Evolutionary conservation across 2,113 vertebrate genomes (phyloP), one percentile per base, ranked within the genome.

Genomic region (Shinisaurus crocodilurus): DNA sequence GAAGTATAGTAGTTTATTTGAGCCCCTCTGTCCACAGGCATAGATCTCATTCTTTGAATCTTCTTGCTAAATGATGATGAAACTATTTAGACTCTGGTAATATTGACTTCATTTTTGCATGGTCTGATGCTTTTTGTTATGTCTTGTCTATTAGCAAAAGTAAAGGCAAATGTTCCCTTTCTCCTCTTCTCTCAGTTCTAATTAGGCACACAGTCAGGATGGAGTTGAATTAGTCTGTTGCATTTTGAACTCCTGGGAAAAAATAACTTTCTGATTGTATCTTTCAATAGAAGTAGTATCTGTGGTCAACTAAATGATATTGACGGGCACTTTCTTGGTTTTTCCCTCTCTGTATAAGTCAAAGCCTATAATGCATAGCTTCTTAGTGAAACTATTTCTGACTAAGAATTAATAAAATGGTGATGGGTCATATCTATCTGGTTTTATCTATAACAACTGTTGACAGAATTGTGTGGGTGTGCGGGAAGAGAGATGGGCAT

Each of bases 91-190:
- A 83, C 37, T 91, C 32, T 45, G 80, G 54, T 70, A 92, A 45
- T 94, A 95, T 90, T 90, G 94, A 91, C 92, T 93, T 90, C 90
- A 81, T 89, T 92, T 95, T 95, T 91, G 79, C 69, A 90, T 89
- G 85, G 90, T 75, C 82, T 85, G 69, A 77, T 94, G 69, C 29
- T 84, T 94, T 91, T 92, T 90, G 82, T 94, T 72, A 93, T 2
- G 7, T 72, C 70, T 82, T 74, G 70, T 67, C 50, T 92, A 85
- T 92, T 40, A 91, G 80, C 88, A 89, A 83, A 91, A 94, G 92
- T 89, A 91, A 91, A 54, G n/a, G 63, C 60, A 91, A 93, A 91
- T 54, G 76, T 92, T 91, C 40, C 43, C 25, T 0, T 93, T 95
- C 80, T 82, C 65, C 85, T 91, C 40, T 82, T 65, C 6, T 34